Evolutionary conservation across 2,113 vertebrate genomes (phyloP).

Genomic region (Pelusios castaneus): DNA sequence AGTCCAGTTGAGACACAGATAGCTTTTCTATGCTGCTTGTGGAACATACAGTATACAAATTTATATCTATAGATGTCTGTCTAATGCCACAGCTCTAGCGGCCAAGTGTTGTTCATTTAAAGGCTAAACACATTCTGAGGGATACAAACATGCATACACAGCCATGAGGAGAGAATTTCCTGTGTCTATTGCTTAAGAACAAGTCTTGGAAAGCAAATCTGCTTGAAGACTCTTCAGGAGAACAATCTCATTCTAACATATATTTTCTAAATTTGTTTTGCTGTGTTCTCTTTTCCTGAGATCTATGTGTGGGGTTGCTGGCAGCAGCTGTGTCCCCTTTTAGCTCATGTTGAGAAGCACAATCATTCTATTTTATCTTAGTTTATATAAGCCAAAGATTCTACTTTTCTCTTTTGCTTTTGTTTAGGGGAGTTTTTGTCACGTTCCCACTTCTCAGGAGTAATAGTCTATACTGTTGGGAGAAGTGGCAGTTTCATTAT

Average conservation of each 20-base stretch:
- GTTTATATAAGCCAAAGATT: neutral
- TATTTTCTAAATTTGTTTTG: neutral
- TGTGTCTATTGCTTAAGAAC: constrained; percentile 4
- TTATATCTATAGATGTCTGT: constrained; percentile 24
- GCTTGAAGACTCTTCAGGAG: neutral
- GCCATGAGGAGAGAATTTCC: constrained; percentile 25
- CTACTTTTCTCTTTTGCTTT: constrained; percentile 8
- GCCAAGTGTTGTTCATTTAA: constrained; percentile 66
- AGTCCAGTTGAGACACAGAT: constrained; percentile 70
- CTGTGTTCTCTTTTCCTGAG: constrained; percentile 41
- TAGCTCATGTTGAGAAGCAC: neutral
- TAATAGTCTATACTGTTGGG: neutral
- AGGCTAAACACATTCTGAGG: constrained; percentile 60
- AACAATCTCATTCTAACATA: neutral
- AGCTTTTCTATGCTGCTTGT: constrained; percentile 65
- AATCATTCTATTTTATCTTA: neutral
- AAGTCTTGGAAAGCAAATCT: neutral
- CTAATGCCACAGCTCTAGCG: constrained; percentile 56
- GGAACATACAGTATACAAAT: constrained; percentile 66
- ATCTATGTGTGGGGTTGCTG: neutral
- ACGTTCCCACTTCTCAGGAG: neutral
- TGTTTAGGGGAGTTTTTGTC: neutral
- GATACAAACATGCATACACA: constrained; percentile 46
- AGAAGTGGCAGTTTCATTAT: neutral
- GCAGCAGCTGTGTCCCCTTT: neutral